These are phyloP conservation scores for Lamproptera curius DNA, from an alignment of 2,888 invertebrate species.

Conservation along the genomic window DNA sequence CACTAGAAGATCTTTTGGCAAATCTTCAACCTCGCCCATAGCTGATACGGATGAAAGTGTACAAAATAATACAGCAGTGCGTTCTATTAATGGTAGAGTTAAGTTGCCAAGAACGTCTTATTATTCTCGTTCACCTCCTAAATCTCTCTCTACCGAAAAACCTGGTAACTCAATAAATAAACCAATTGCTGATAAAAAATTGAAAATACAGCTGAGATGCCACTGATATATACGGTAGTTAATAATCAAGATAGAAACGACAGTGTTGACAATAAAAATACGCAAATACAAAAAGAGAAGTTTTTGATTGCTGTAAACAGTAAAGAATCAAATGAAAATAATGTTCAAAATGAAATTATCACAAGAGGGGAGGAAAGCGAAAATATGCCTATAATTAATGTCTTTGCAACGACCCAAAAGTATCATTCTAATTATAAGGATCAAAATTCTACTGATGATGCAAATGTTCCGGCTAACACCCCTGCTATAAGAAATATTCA, in stretches of 20 bases:
- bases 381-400: slow-evolving; percentile 37
- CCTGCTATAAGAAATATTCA: slow-evolving; percentile 60
- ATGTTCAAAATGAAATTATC: slow-evolving; percentile 41
- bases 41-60: slow-evolving; percentile 31
- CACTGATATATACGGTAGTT: slow-evolving; percentile 52
- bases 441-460: slow-evolving; percentile 29
- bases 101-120: slow-evolving; percentile 58
- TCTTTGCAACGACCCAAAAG: slow-evolving; percentile 47
- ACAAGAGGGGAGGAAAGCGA: slow-evolving; percentile 43
- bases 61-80: slow-evolving; percentile 26
- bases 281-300: slow-evolving; percentile 36
- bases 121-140: slow-evolving; percentile 52
- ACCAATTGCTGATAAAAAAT: slow-evolving; percentile 40
- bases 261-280: slow-evolving; percentile 27
- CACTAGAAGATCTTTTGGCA: slow-evolving; percentile 45
- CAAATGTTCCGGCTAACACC: slow-evolving; percentile 40
- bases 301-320: slow-evolving; percentile 56
- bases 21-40: slow-evolving; percentile 36
- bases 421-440: slow-evolving; percentile 64
- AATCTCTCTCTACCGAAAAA: slow-evolving; percentile 34
- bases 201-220: slow-evolving; percentile 46
- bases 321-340: slow-evolving; percentile 57
- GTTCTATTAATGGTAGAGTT: slow-evolving; percentile 35
- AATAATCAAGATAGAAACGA: slow-evolving; percentile 41
- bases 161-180: slow-evolving; percentile 27